Evolutionary conservation across 2,797 vertebrate species (phyloP).

Genomic region (Cuniculus paca): DNA sequence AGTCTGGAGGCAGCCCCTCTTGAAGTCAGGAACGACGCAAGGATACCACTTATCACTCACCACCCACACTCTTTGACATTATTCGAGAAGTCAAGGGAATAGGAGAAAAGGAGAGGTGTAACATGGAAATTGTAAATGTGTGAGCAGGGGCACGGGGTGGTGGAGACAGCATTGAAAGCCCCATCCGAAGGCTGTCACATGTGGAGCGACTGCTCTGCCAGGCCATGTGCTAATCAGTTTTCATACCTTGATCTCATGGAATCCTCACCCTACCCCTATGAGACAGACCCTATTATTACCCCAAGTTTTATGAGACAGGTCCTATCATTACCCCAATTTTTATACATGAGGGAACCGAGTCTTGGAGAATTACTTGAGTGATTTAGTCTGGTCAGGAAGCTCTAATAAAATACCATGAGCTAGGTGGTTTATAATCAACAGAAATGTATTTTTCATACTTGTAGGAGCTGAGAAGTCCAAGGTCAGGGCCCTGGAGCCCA

Average conservation of each 20-base stretch:
- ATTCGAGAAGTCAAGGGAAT: no score
- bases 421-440: background rate
- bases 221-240: accelerated
- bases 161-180: background rate
- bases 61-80: background rate
- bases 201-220: accelerated
- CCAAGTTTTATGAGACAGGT: background rate
- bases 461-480: background rate
- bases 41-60: background rate
- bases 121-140: background rate
- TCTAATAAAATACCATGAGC: background rate
- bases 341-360: background rate
- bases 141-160: accelerated
- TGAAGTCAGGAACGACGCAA: background rate
- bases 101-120: accelerated
- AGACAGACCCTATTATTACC: background rate
- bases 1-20: background rate
- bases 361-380: no score
- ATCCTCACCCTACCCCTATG: background rate
- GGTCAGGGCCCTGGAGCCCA: background rate
- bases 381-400: background rate
- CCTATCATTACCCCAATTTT: background rate
- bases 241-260: background rate
- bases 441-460: background rate
- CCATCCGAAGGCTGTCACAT: accelerated